These are phyloP conservation scores for Okapia johnstoni DNA, from an alignment of 2,113 vertebrate genomes.

Conservation along the genomic window DNA sequence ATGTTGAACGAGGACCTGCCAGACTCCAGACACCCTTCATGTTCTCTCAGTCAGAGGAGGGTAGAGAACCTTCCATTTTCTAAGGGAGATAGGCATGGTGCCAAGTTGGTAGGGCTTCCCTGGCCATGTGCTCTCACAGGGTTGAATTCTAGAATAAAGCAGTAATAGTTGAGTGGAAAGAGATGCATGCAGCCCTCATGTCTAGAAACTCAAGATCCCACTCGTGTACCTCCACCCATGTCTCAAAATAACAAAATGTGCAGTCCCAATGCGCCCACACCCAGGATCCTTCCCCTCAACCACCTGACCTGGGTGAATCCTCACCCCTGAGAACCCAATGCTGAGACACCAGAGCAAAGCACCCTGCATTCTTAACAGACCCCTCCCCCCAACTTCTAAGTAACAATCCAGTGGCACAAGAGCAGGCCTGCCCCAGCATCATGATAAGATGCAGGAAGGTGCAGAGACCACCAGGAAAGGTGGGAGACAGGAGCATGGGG, in stretches of 20 bases:
- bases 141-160: background rate
- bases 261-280: background rate
- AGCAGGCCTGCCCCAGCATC: background rate
- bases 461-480: background rate
- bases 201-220: background rate
- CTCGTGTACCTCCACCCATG: background rate
- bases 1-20: background rate
- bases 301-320: background rate
- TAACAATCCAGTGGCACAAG: background rate
- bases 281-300: background rate
- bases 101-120: background rate
- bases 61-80: background rate
- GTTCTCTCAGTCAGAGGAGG: background rate
- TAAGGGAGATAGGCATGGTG: rapidly evolving
- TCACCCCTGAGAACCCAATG: background rate
- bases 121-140: background rate
- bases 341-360: background rate
- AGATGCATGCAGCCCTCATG: no score
- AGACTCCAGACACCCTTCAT: no score
- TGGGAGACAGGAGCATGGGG: rapidly evolving
- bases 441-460: no score
- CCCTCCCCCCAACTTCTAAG: background rate
- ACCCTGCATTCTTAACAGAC: background rate
- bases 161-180: background rate
- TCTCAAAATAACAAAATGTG: background rate